These are phyloP conservation scores for Drosophila austrosaltans DNA, from an alignment of 2,888 invertebrate genomes.

Conservation along the genomic window DNA sequence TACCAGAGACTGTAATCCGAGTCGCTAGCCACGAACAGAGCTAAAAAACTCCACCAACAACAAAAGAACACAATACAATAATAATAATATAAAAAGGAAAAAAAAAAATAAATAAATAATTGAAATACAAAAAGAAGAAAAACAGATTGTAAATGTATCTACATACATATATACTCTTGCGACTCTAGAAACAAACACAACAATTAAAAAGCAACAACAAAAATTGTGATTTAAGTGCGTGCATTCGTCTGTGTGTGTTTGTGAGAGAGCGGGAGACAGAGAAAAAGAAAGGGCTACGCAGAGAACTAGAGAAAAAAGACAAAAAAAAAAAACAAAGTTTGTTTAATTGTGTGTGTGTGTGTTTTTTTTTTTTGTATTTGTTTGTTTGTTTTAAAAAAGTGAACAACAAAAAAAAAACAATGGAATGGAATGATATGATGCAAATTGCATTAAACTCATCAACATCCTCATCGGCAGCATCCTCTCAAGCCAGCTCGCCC, in stretches of 20 bases:
- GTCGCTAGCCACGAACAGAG: constrained; percentile 59
- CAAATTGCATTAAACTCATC: constrained; percentile 65
- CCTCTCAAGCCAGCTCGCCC: constrained; percentile 72
- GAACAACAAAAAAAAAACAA: constrained; percentile 33
- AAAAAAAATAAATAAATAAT: constrained; percentile 4
- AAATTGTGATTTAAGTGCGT: constrained; percentile 19
- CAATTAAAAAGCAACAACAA: constrained; percentile 26
- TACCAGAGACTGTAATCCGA: constrained; percentile 54
- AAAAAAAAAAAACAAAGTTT: too few species aligned
- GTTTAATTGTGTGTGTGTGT: too few species aligned
- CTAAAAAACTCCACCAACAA: constrained; percentile 3
- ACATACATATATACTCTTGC: constrained; percentile 41
- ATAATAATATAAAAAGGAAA: constrained; percentile 1
- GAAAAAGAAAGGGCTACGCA: constrained; percentile 9
- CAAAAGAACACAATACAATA: neutral
- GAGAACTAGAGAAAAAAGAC: too few species aligned
- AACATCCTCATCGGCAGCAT: constrained; percentile 59
- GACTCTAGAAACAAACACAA: constrained; percentile 53
- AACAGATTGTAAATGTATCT: constrained; percentile 74
- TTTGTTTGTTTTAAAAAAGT: neutral
- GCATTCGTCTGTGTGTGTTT: constrained; percentile 8
- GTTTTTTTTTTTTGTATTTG: neutral
- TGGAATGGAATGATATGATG: constrained; percentile 81
- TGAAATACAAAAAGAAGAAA: constrained; percentile 34
- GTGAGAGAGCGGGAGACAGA: constrained; percentile 20